Evolutionary conservation across 2,113 vertebrate genomes (phyloP), one percentile per base, ranked within the genome.

Genomic region (Carassius carassius): DNA sequence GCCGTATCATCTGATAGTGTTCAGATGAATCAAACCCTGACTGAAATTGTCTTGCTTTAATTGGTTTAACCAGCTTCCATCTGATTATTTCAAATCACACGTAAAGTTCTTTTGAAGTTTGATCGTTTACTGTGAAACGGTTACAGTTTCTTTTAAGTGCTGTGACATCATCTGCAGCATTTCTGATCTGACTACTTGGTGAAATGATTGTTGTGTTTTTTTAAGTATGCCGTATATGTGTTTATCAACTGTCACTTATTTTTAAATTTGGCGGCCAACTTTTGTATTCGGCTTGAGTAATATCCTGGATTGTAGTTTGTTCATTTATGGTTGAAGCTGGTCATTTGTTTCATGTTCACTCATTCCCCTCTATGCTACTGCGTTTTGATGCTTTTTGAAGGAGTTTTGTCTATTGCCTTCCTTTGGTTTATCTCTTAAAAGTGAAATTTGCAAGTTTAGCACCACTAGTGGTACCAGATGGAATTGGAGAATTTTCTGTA

Each of bases 1-100:
- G 78, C 78, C 1, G 9, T 63, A 67, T 62, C 56, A 79, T 65
- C 60, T 80, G 60, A 80, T 74, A 74, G 41, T 49, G 72, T 74
- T 74, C 5, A 0, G 41, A 16, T 32, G 44, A 76, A 32, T 76
- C 25, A 76, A 54, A 54, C 74, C 74, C 41, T 29, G 60, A 19
- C 41, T 44, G 44, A 80, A 65, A 41, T 79, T 23, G 54, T 63
- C 32, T 44, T 23, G 21, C 35, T 79, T 79, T 76, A 79, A 79
- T 77, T 77, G 21, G 77, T 79, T 41, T 60, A 78, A 44, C 32
- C 56, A 76, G 16, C 14, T 62, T 60, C 23, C 32, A 62, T 77
- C 75, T 21, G 51, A 56, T 77, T 78, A 44, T 62, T 63, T 63
- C 49, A 17, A 81, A 81, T 51, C 17, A 21, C 62, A 49, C 12